Base-by-base conservation (phyloP, 92 coral and sea anemone genomes). In the Siderastrea siderea region DNA sequence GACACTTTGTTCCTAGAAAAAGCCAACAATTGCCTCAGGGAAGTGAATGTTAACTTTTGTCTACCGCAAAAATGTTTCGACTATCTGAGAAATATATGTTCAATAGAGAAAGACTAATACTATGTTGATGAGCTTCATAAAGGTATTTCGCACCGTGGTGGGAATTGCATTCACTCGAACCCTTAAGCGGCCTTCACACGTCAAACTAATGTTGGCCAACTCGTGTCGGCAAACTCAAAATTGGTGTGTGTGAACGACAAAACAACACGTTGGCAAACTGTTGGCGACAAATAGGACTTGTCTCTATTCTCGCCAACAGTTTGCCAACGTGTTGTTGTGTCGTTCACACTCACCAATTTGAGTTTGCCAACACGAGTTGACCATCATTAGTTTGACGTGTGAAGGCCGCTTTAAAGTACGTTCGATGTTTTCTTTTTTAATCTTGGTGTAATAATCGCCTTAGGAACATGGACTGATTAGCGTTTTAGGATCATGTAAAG, bases 121-220 rank as follows among this genome's bases (percentile, higher is more conserved):
- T 26, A 49, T 7, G 58, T 50, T 63, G 57, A 13, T 13, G 52
- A 53, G 47, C 60, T 76, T 11, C 48, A 59, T 44, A 67, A 3
- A 49, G 71, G 49, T 79, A 79, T 79, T 79, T 64, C 83, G 11
- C 73, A 49, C 48, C 72, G 19, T 1, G 58, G 15, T 79, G 71
- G 59, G 38, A 64, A 79, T 44, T 47, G 60, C 26, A 26, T 47
- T 47, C 43, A 7, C 52, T 11, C 47, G 55, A 79, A 46, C 12
- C 63, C 38, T 26, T 26, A 26, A 26, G 38, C 38, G 38, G 38
- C 38, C 38, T 26, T 26, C 38, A 26, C 38, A 26, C 38, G 38
- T 26, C 38, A 26, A 26, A 26, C 38, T 26, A 26, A 26, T 26
- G 38, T 26, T 26, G 38, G 38, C 38, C 38, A 26, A 26, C 38